phyloP scores from a whole-genome alignment of 1,140 invertebrate genomes.

The Hypothenemus hampei region DNA sequence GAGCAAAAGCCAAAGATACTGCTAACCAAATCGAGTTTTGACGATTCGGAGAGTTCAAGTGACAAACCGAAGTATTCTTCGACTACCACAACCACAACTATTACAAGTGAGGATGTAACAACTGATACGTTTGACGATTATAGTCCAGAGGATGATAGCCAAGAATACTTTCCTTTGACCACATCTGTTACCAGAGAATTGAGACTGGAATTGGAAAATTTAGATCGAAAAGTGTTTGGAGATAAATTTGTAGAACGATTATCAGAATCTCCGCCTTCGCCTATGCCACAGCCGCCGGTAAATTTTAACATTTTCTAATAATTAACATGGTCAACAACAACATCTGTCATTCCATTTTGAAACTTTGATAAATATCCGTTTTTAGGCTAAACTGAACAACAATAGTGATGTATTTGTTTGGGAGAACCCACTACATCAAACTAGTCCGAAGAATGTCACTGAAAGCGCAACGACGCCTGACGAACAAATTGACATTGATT shows the following conservation, averaged over 20 bases:
- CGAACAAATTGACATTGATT: slow-evolving; percentile 63
- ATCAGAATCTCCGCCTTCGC: slow-evolving; percentile 40
- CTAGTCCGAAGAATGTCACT: slow-evolving; percentile 45
- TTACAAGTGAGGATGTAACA: slow-evolving; percentile 31
- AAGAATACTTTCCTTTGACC: slow-evolving; percentile 80
- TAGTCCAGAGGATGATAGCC: slow-evolving; percentile 72
- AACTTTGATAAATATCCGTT: no score
- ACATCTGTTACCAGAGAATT: slow-evolving; percentile 78
- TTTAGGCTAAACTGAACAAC: background rate
- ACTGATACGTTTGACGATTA: slow-evolving; percentile 52
- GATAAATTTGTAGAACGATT: slow-evolving; percentile 38
- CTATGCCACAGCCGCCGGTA: no score
- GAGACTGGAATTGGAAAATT: slow-evolving; percentile 71
- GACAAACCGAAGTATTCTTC: slow-evolving; percentile 37
- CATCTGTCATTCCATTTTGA: no score
- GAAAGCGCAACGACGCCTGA: slow-evolving; percentile 59
- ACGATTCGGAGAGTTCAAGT: slow-evolving; percentile 48
- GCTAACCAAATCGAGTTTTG: slow-evolving; percentile 48
- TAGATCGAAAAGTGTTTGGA: slow-evolving; percentile 73
- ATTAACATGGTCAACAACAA: no score
- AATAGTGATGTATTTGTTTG: slow-evolving; percentile 68
- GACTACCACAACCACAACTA: slow-evolving; percentile 38
- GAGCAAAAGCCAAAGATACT: slow-evolving; percentile 46
- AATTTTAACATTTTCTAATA: no score
- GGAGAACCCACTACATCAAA: slow-evolving; percentile 67